These are phyloP conservation scores for Zoanthus sociatus DNA, from an alignment of 92 coral and sea anemone genomes.

Conservation along the genomic window DNA sequence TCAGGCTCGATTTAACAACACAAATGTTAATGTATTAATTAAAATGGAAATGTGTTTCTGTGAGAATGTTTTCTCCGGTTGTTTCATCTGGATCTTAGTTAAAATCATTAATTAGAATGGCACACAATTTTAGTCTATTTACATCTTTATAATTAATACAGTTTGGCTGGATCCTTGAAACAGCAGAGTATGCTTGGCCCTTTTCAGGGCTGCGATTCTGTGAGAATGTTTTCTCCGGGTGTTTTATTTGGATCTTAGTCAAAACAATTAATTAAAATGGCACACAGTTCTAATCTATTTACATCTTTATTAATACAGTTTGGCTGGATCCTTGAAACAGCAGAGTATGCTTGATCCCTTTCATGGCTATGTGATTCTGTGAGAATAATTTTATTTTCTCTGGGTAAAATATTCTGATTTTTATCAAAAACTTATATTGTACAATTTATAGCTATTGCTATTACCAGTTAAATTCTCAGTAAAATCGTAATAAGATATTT, in stretches of 20 bases:
- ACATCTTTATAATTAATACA: not conserved
- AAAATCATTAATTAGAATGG: not conserved
- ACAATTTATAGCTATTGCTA: not conserved
- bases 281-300: not conserved
- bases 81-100: not conserved
- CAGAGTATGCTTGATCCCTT: constrained; percentile 9
- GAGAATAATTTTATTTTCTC: not conserved
- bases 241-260: not conserved
- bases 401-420: not conserved
- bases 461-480: not conserved
- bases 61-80: not conserved
- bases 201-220: constrained; percentile 3
- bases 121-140: too few species aligned
- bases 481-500: too few species aligned
- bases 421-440: not conserved
- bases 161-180: not conserved
- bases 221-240: not conserved
- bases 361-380: not conserved
- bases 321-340: constrained; percentile 13
- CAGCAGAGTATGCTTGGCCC: constrained; percentile 7
- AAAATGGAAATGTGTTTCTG: not conserved
- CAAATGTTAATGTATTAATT: too few species aligned
- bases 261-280: not conserved
- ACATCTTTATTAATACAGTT: constrained; percentile 4
- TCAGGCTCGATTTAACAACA: too few species aligned